These are phyloP conservation scores for Plotosus lineatus DNA, from an alignment of 2,113 vertebrate genomes.

Conservation along the genomic window DNA sequence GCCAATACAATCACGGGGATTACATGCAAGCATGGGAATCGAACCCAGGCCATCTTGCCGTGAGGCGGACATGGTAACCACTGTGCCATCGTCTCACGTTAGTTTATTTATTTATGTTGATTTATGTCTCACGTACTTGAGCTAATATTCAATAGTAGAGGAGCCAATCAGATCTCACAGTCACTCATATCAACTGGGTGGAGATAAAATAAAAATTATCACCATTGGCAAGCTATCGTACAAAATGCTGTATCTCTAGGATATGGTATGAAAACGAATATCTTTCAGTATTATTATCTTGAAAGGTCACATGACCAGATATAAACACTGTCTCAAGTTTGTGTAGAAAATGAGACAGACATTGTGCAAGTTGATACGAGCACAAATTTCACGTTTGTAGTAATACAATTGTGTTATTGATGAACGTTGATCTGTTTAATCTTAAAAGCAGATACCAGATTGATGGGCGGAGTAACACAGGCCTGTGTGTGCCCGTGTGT, in stretches of 20 bases:
- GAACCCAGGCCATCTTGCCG: too few species aligned
- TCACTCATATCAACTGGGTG: too few species aligned
- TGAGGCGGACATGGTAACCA: too few species aligned
- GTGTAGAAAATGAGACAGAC: neutral
- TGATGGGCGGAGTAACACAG: neutral
- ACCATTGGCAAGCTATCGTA: neutral
- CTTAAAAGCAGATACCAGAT: neutral
- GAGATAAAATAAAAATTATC: too few species aligned
- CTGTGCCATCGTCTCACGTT: too few species aligned
- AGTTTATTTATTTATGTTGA: too few species aligned
- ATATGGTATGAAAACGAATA: neutral
- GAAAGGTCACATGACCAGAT: neutral
- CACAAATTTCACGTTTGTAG: neutral
- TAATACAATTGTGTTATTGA: neutral
- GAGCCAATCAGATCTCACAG: too few species aligned
- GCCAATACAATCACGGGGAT: too few species aligned
- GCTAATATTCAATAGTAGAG: too few species aligned
- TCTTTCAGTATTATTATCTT: neutral
- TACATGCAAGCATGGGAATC: too few species aligned
- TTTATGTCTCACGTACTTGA: too few species aligned
- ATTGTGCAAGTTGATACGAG: neutral
- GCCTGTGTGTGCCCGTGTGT: neutral
- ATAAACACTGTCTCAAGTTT: neutral
- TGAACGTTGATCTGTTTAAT: neutral
- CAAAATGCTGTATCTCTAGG: neutral